Base-by-base conservation (phyloP, 1,140 invertebrate genomes). In the Drosophila melanogaster region DNA sequence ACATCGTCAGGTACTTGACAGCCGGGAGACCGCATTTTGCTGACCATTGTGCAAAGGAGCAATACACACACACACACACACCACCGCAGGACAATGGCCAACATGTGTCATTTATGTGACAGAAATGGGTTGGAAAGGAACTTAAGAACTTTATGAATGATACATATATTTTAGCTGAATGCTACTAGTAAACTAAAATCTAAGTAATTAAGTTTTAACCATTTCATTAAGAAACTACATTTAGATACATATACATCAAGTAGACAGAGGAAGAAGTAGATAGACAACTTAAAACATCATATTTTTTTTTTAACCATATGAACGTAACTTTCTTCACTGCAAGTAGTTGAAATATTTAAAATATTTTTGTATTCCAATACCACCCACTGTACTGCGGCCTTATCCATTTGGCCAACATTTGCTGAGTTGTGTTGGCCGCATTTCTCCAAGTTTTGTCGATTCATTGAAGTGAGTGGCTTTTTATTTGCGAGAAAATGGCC, bases 381-480 rank as follows among this genome's bases (percentile, higher is more conserved):
- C 12, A 26, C 2, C 41, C 64, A 67, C 64, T 50, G 64, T 67
- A 7, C 33, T 6, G 12, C 19, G 35, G 17, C 49, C 19, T 35
- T 40, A 49, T 47, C 40, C 51, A 66, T 75, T 75, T 46, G 60
- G 40, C 60, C 47, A 47, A 49, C 59, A 67, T 77, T 77, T 59
- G 72, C 72, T 77, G 71, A 74, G 70, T 77, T 70, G 64, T 77
- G 54, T 69, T 77, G 61, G 51, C 56, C 59, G 70, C 60, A 50
- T 77, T 61, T 54, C 43, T 56, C 73, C 61, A 73, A 77, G 70
- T 76, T 84, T 72, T 77, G 84, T 74, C 84, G 84, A 89, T 80
- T 89, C 84, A 89, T 89, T 89, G 84, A 89, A 89, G 85, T 89
- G 84, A 89, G 84, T 89, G 84, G 84, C 84, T 83, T 87, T 87